phyloP scores from a whole-genome alignment of 2,113 vertebrate genomes.

The Terrapene triunguis region DNA sequence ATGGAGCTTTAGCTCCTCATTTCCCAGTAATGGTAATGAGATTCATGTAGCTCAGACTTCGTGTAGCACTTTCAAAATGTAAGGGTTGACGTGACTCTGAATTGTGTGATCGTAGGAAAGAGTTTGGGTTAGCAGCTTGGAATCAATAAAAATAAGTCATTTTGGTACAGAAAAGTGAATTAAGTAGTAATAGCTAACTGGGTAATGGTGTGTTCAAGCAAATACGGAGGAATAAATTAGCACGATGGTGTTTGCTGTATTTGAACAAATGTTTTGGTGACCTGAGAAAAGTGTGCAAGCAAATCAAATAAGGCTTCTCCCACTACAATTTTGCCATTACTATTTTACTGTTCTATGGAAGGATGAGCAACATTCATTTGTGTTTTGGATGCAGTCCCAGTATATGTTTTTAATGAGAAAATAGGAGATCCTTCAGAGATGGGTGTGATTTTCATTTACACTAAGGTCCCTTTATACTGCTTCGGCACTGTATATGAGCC shows the following conservation, averaged over 20 bases:
- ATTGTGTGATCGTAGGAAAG: neutral
- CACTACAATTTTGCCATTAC: neutral
- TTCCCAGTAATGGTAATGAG: neutral
- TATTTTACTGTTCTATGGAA: neutral
- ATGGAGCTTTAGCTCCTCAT: neutral
- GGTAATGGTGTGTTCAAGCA: neutral
- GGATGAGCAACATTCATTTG: neutral
- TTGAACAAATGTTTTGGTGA: neutral
- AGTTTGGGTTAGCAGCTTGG: neutral
- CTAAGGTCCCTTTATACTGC: neutral
- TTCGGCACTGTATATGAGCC: neutral
- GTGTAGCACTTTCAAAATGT: neutral
- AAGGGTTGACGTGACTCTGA: neutral
- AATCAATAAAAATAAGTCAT: neutral
- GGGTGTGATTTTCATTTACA: neutral
- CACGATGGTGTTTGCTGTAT: neutral
- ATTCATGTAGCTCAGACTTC: neutral
- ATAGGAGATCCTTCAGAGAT: neutral
- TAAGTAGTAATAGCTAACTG: neutral
- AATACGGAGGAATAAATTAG: neutral
- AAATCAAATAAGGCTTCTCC: neutral
- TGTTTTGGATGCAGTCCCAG: neutral
- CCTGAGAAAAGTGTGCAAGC: neutral
- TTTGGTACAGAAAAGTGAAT: neutral
- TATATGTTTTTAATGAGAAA: neutral